Conservation (phyloP, 2,113 vertebrate genomes). For the Pelobates fuscus region DNA sequence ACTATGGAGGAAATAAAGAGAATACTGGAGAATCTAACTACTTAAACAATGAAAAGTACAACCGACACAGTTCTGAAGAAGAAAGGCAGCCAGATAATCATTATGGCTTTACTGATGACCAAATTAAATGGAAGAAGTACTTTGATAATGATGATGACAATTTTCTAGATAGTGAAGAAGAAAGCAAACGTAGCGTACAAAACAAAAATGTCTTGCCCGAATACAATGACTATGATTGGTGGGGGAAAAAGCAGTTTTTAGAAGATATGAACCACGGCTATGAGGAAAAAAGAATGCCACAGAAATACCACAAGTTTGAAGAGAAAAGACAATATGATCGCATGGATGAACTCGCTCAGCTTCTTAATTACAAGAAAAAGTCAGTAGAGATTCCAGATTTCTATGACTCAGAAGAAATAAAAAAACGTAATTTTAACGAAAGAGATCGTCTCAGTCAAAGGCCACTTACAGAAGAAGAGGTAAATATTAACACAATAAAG, state of each 20-base stretch:
- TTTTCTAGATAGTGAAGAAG: constrained; percentile 56
- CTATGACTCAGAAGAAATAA: constrained; percentile 65
- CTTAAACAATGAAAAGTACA: constrained; percentile 48
- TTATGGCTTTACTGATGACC: constrained; percentile 71
- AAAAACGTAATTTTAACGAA: constrained; percentile 54
- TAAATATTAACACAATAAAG: constrained; percentile 57
- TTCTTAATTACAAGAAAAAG: constrained; percentile 83
- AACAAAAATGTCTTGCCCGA: constrained; percentile 66
- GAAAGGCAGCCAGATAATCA: constrained; percentile 72
- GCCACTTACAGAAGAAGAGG: constrained; percentile 79
- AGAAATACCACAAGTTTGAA: constrained; percentile 45
- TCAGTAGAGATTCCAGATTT: constrained; percentile 73
- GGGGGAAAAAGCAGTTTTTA: constrained; percentile 67
- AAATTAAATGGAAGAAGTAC: constrained; percentile 73
- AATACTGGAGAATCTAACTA: constrained; percentile 54
- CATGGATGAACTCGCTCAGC: constrained; percentile 78
- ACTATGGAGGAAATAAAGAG: constrained; percentile 40
- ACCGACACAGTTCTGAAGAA: constrained; percentile 42
- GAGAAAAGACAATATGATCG: constrained; percentile 68
- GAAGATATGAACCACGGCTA: constrained; percentile 61
- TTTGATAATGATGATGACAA: constrained; percentile 61
- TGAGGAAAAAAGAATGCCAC: constrained; percentile 53
- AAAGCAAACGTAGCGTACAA: constrained; percentile 50
- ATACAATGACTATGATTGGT: constrained; percentile 67
- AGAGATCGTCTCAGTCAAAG: constrained; percentile 65